phyloP scores from a whole-genome alignment of 2,797 vertebrate genomes.

The Danio albolineatus region DNA sequence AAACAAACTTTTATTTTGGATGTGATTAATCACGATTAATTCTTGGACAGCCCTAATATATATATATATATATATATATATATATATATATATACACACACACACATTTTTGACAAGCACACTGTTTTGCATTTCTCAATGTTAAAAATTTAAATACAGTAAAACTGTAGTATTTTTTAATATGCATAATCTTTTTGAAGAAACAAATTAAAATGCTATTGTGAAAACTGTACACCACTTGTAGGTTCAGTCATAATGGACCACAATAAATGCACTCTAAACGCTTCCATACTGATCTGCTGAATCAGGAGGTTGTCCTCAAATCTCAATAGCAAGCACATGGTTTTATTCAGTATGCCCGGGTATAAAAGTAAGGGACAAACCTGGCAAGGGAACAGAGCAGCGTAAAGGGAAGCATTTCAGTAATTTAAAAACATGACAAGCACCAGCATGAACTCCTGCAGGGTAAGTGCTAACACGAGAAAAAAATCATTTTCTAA shows the following conservation, averaged over 20 bases:
- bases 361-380: constrained; percentile 56
- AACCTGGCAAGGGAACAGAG: constrained; percentile 13
- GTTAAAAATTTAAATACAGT: no score
- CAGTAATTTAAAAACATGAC: constrained; percentile 17
- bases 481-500: neutral
- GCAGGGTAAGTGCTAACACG: constrained; percentile 20
- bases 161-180: no score
- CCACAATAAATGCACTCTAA: constrained; percentile 33
- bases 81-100: no score
- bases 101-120: no score
- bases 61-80: no score
- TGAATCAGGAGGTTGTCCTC: constrained; percentile 52
- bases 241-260: constrained; percentile 7
- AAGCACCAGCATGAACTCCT: constrained; percentile 21
- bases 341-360: constrained; percentile 28
- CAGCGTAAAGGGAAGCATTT: neutral
- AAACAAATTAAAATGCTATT: neutral
- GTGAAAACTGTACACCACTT: constrained; percentile 58
- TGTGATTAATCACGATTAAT: no score
- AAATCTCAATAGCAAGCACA: constrained; percentile 39
- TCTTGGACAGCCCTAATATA: no score
- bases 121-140: no score
- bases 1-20: no score
- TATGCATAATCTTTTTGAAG: neutral
- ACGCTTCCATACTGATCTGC: constrained; percentile 38